Evolutionary conservation across 2,888 invertebrate species (phyloP).

Genomic region (Lacanobia oleracea): DNA sequence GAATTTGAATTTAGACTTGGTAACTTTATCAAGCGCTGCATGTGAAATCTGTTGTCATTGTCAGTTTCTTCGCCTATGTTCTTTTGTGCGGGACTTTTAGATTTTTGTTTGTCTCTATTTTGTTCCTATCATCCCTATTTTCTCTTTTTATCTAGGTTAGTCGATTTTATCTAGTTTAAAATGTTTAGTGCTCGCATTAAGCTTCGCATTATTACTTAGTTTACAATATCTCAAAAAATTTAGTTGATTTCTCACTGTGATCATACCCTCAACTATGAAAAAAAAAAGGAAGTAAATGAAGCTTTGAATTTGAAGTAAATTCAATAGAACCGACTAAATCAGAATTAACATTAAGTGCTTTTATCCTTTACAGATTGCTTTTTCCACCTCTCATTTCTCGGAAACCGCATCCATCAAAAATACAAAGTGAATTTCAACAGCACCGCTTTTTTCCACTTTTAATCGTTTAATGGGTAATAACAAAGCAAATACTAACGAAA

Average conservation of each 20-base stretch:
- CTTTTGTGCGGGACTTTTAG: conserved; percentile 3
- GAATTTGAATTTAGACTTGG: conserved; percentile 43
- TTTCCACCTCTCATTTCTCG: neutral
- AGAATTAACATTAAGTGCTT: neutral
- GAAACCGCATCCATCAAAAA: neutral
- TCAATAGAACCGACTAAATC: neutral
- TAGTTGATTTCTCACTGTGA: neutral
- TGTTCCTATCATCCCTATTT: no score
- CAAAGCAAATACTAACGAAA: conserved; percentile 15
- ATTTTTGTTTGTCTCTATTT: neutral
- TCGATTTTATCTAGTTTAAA: neutral
- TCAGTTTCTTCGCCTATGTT: neutral
- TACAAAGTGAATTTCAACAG: neutral
- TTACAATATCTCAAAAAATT: neutral
- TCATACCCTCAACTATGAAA: neutral
- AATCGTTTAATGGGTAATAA: neutral
- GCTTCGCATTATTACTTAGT: neutral
- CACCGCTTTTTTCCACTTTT: neutral
- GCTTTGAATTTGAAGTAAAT: neutral
- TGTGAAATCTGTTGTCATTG: conserved; percentile 4
- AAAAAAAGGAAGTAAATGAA: neutral
- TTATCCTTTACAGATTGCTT: neutral
- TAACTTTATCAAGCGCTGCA: conserved; percentile 21
- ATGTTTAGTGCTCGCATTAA: neutral
- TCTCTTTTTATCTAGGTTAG: no score